Evolutionary conservation across 2,797 vertebrate genomes (phyloP), one percentile per base, ranked within the genome.

Genomic region (Chrysocyon brachyurus): DNA sequence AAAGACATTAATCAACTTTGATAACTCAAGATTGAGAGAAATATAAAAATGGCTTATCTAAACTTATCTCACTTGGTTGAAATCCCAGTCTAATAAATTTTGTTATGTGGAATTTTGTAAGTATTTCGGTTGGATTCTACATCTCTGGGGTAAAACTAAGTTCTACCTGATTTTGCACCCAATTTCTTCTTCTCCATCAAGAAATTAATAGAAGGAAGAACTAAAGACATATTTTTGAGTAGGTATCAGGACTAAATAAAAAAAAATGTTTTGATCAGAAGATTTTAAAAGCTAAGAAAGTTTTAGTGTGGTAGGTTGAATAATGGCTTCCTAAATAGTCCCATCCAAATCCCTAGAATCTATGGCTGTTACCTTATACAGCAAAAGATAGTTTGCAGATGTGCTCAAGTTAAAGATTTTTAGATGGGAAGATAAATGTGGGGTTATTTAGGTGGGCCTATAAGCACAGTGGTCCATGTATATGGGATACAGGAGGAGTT

Each of bases 101-200:
- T 11, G 6, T 28, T 70, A 46, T 52, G 11, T 87, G 12, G 10
- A 68, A 81, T 46, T 91, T 84, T 86, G 0, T 40, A 52, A 57
- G 2, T 21, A 77, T 91, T 33, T 36, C 24, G 57, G 10, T 36
- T 72, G 19, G 26, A 66, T 31, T 92, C 14, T 12, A 46, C 1
- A 16, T 83, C 5, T 54, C 28, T 68, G 28, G 28, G 5, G 16
- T 63, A 72, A 91, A 83, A 6, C 4, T 31, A 70, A 16, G 14
- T 16, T 10, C 0, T n/a, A 6, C 2, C 16, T 12, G 19, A 24
- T 8, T 56, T 66, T 33, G 2, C 15, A 28, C 4, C n/a, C 11
- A 82, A 64, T 87, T 31, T 40, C 24, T 73, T 19, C 21, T 36
- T 12, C 19, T 61, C 33, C 3, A 46, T 7, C 9, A 81, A 87